phyloP scores from a whole-genome alignment of 1,140 invertebrate genomes.

The Pinna nobilis region DNA sequence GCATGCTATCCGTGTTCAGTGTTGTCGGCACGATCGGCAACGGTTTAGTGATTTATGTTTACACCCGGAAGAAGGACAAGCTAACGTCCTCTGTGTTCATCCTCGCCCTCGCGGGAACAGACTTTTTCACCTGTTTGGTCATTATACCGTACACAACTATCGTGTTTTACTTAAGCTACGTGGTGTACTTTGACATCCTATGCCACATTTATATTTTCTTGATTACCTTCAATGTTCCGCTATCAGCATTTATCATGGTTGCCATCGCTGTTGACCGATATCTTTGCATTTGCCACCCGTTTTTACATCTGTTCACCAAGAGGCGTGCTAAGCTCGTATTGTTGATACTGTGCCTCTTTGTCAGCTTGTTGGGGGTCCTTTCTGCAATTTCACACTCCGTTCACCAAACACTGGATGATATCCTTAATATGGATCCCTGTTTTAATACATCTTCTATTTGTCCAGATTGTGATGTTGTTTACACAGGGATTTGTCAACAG shows the following conservation, averaged over 20 bases:
- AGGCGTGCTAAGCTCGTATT: conserved; percentile 63
- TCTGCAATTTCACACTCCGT: conserved; percentile 55
- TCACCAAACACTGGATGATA: not conserved
- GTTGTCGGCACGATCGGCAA: conserved; percentile 70
- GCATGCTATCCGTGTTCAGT: conserved; percentile 60
- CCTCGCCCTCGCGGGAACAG: conserved; percentile 68
- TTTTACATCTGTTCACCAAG: conserved; percentile 63
- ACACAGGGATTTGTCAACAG: conserved; percentile 39
- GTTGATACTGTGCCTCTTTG: conserved; percentile 54
- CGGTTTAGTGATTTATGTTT: conserved; percentile 71
- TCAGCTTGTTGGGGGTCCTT: conserved; percentile 65
- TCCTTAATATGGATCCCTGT: not conserved
- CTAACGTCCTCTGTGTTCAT: conserved; percentile 71
- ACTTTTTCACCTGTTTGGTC: conserved; percentile 68
- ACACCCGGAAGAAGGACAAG: conserved; percentile 67
- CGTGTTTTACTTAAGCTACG: conserved; percentile 56
- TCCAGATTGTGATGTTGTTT: not conserved
- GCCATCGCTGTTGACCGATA: conserved; percentile 73
- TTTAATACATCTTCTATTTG: not conserved
- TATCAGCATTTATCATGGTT: conserved; percentile 72
- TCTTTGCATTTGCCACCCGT: conserved; percentile 73
- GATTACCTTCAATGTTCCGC: conserved; percentile 69
- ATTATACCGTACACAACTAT: conserved; percentile 69
- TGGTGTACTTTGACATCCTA: conserved; percentile 61
- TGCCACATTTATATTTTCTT: conserved; percentile 72